Base-by-base conservation (phyloP, 1,140 invertebrate species). In the Ptiloglossa arizonensis region DNA sequence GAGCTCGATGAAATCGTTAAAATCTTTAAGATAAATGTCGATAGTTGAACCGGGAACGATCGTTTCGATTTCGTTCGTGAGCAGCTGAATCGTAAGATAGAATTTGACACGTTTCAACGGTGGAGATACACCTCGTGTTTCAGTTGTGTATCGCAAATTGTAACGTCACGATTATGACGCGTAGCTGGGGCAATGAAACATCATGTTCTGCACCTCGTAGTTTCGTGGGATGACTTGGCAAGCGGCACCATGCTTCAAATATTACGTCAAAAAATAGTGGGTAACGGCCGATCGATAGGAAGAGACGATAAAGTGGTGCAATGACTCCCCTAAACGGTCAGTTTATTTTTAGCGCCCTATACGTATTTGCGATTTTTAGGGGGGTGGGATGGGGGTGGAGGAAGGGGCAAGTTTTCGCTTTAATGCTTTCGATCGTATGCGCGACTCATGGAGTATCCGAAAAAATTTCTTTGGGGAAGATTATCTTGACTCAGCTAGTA, bases 331-430 rank as follows among this genome's bases (percentile, higher is more conserved):
- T 41, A 69, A 48, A 70, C 32, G 24, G 44, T 19, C 32, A 52
- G 56, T 70, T 77, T 77, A 77, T 70, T 77, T 60, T 52, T 70
- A 15, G 56, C 0, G 24, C 35, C 17, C 6, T 52, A 4, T 17
- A 9, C 27, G 56, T 52, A 41, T 52, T 32, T 52, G 15, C 52
- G 66, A 70, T 62, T 60, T 52, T 9, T n/a, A n/a, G n/a, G n/a
- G n/a, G n/a, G n/a, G n/a, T n/a, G n/a, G n/a, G n/a, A n/a, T n/a
- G n/a, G n/a, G n/a, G n/a, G n/a, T n/a, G n/a, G 13, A 22, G 15
- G 24, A 24, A 27, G 44, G 32, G 8, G 32, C n/a, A 27, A 22
- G 44, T 48, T 35, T 32, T 17, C 22, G 32, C 19, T 52, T 24
- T 27, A 32, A 41, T n/a, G 0, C 11, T 11, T 38, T 50, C 32